Base-by-base conservation (phyloP, 2,797 vertebrate species). In the Pangasius macronema region DNA sequence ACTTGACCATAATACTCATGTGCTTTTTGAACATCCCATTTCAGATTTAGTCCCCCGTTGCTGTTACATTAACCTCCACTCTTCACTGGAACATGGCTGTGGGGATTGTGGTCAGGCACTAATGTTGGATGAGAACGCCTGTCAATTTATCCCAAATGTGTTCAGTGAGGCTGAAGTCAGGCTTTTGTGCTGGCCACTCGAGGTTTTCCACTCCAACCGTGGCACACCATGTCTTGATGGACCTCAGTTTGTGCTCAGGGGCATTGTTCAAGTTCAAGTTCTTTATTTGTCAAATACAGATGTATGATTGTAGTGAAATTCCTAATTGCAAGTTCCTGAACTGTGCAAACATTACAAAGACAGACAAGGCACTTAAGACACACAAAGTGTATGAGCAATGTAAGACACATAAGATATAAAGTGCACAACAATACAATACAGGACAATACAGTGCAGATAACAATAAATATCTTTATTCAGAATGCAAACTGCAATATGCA, bases 281-380 rank as follows among this genome's bases (percentile, higher is more conserved):
- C 18, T 57, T 79, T 80, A 61, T 81, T 57, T 80, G 53, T 79
- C 53, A 57, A 20, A 79, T 79, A 1, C 30, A 79, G 30, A 79
- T 76, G 73, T 51, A 30, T n/a, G 30, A n/a, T 51, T 72, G 22
- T 72, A 6, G 36, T 13, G 24, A 73, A 46, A 14, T 73, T 30
- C 0, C 49, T 36, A 22, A 33, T 24, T 57, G 24, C 46, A 75
- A 49, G 13, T n/a, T 75, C 42, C 27, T 0, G 13, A 75, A n/a
- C 70, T 75, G 2, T 79, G 27, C 51, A 11, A 36, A 55, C 76
- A 36, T 79, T 79, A 22, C 8, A 79, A n/a, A 76, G 39, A 33
- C 49, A 77, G 16, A 22, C 18, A n/a, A 16, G 27, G 14, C 46
- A 51, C 3, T 16, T n/a, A 33, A 55, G 3, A 55, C 8, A 77